Percentiles rank a stretch among this genome's conserved stretches.
Evolutionary conservation across 2,113 vertebrate genomes (phyloP).

Genomic region (Ictalurus punctatus): DNA sequence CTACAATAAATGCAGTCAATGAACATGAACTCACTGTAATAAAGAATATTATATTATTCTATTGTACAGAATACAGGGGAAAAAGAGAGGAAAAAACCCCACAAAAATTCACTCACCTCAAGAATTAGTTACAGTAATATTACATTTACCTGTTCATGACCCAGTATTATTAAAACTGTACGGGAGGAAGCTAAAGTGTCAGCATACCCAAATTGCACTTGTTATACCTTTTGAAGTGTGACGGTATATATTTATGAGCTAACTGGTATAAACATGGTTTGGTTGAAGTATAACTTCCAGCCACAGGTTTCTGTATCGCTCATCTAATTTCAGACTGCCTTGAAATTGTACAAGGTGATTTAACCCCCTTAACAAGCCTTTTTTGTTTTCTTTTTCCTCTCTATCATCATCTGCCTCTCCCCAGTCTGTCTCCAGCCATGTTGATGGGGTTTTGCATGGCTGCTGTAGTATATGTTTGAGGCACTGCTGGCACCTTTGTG

Average conservation of each 20-base stretch:
- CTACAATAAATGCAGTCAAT: neutral
- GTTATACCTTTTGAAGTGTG: neutral
- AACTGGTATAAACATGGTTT: neutral
- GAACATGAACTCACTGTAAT: neutral
- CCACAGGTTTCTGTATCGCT: conserved; percentile 17
- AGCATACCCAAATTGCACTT: neutral
- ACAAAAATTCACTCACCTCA: neutral
- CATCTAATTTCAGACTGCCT: neutral
- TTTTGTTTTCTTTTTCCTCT: neutral
- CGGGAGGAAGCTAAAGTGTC: too few species aligned
- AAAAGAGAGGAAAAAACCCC: neutral
- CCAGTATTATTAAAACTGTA: neutral
- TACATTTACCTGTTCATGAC: neutral
- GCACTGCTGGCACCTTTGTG: conserved; percentile 30
- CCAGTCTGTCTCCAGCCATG: conserved; percentile 7
- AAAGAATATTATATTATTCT: too few species aligned
- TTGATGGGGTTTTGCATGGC: conserved; percentile 10
- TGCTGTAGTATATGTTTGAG: neutral
- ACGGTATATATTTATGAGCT: neutral
- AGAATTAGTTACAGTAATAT: neutral
- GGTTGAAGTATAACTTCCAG: neutral
- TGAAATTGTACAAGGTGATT: neutral
- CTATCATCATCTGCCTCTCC: conserved; percentile 28
- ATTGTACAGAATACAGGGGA: neutral
- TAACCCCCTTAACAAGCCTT: conserved; percentile 14